Conservation (phyloP, 2,888 invertebrate species). For the Stenichneumon culpator region DNA sequence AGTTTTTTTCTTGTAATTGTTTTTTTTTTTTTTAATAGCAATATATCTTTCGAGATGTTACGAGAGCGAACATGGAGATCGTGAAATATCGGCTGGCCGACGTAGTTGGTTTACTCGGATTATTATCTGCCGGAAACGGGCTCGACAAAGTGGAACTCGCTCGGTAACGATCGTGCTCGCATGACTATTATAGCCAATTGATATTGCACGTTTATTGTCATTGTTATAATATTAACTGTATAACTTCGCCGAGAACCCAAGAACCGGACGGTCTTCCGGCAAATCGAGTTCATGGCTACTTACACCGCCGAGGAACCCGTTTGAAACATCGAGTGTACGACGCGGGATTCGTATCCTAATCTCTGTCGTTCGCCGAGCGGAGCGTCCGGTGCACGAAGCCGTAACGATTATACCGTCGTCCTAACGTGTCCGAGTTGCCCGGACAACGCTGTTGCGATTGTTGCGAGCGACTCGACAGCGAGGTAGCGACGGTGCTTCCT, state of each 20-base stretch:
- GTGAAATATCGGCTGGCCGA: too few species aligned
- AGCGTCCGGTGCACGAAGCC: constrained; percentile 58
- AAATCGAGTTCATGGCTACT: constrained; percentile 67
- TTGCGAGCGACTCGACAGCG: not conserved
- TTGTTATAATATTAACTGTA: constrained; percentile 14
- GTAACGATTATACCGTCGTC: constrained; percentile 57
- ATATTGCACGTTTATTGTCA: constrained; percentile 39
- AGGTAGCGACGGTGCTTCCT: not conserved
- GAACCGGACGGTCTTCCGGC: constrained; percentile 66
- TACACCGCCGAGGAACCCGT: constrained; percentile 64
- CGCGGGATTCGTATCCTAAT: constrained; percentile 65
- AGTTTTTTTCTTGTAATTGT: too few species aligned
- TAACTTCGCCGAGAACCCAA: constrained; percentile 6
- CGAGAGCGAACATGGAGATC: constrained; percentile 29
- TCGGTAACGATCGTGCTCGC: constrained; percentile 10
- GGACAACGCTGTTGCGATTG: constrained; percentile 2
- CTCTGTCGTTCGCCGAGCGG: constrained; percentile 61
- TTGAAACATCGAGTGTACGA: constrained; percentile 57
- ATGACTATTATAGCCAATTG: constrained; percentile 34
- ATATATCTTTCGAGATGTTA: not conserved
- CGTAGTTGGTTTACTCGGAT: not conserved
- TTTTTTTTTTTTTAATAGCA: not conserved
- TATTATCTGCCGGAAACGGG: constrained; percentile 60
- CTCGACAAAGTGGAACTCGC: constrained; percentile 49
- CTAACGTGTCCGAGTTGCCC: constrained; percentile 27